phyloP scores from a whole-genome alignment of 2,888 invertebrate genomes.

The Drosophila anomelani region DNA sequence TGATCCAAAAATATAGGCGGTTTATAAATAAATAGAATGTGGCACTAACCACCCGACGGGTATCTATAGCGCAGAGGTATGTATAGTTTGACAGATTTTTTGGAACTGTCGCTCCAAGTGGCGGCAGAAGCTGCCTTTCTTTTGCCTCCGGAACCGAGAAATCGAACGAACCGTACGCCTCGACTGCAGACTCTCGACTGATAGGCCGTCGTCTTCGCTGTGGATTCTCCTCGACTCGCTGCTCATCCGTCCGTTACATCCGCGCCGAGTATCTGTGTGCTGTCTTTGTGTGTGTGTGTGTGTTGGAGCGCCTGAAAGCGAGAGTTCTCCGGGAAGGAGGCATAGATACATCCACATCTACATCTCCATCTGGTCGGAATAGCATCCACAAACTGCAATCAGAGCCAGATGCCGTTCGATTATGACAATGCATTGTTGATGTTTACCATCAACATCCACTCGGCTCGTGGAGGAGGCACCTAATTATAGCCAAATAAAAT shows the following conservation, averaged over 20 bases:
- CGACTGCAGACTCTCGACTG: slow-evolving; percentile 69
- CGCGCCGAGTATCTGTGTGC: slow-evolving; percentile 16
- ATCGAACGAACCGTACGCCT: slow-evolving; percentile 63
- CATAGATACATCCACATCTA: slow-evolving; percentile 27
- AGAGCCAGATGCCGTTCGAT: slow-evolving; percentile 42
- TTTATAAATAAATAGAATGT: slow-evolving; percentile 82
- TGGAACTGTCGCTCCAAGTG: slow-evolving; percentile 60
- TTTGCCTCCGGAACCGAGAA: slow-evolving; percentile 37
- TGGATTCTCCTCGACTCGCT: slow-evolving; percentile 79
- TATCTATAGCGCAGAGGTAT: slow-evolving; percentile 43
- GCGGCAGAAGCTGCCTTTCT: slow-evolving; percentile 37
- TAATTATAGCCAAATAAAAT: slow-evolving; percentile 30
- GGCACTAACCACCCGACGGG: slow-evolving; percentile 37
- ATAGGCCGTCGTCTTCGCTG: slow-evolving; percentile 59
- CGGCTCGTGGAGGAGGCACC: slow-evolving; percentile 7
- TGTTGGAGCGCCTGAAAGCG: slow-evolving; percentile 24
- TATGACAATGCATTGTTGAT: slow-evolving; percentile 45
- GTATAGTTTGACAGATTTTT: slow-evolving; percentile 47
- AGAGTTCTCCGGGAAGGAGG: slow-evolving; percentile 33
- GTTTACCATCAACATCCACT: slow-evolving; percentile 48
- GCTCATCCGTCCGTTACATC: slow-evolving; percentile 46
- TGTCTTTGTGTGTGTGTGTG: slow-evolving; percentile 10
- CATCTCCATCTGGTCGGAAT: slow-evolving; percentile 8
- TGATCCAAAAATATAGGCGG: slow-evolving; percentile 77
- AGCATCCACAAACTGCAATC: slow-evolving; percentile 55